Evolutionary conservation across 2,888 invertebrate species (phyloP).

Genomic region (Pomacea canaliculata): DNA sequence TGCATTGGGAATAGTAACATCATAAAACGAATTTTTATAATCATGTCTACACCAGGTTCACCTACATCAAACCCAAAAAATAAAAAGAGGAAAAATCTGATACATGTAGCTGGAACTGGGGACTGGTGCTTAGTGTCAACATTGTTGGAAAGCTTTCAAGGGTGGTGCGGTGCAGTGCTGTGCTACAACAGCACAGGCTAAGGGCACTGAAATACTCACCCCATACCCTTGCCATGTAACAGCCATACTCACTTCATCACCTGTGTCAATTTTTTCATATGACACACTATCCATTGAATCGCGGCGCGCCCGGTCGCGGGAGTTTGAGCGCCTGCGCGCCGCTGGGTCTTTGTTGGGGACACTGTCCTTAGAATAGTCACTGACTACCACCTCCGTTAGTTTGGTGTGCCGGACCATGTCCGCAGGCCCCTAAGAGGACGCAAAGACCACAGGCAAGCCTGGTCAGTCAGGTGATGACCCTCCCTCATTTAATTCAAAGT

Average conservation of each 20-base stretch:
- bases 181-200: background rate
- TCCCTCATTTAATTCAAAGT: background rate
- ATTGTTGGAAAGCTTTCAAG: slow-evolving; percentile 21
- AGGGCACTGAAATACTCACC: slow-evolving; percentile 59
- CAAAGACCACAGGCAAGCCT: slow-evolving; percentile 5
- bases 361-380: slow-evolving; percentile 69
- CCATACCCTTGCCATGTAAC: slow-evolving; percentile 61
- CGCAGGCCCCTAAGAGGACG: slow-evolving; percentile 67
- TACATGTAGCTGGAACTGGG: no score
- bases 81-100: no score
- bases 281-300: slow-evolving; percentile 76
- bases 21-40: no score
- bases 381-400: slow-evolving; percentile 80
- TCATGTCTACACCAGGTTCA: no score
- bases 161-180: background rate
- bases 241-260: slow-evolving; percentile 81
- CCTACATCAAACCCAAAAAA: no score
- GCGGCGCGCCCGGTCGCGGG: slow-evolving; percentile 74
- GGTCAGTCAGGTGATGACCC: slow-evolving; percentile 4
- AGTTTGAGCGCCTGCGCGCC: slow-evolving; percentile 72
- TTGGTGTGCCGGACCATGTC: slow-evolving; percentile 94
- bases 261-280: slow-evolving; percentile 73
- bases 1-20: no score
- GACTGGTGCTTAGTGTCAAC: background rate
- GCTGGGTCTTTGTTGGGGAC: slow-evolving; percentile 38